phyloP scores from a whole-genome alignment of 2,888 invertebrate genomes.

The Acanthosepion esculentum region DNA sequence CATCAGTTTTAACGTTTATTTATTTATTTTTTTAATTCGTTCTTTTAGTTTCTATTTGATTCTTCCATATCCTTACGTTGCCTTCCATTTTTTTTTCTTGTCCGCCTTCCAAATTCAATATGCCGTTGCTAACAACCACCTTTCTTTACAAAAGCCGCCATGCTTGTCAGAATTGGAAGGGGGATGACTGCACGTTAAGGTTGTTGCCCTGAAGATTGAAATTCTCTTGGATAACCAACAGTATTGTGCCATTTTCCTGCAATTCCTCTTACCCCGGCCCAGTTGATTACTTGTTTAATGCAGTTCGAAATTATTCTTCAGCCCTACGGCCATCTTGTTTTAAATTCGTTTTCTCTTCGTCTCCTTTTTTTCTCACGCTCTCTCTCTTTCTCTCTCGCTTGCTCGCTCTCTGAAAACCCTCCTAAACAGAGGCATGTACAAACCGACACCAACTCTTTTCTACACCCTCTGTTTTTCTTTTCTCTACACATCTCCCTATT shows the following conservation, averaged over 20 bases:
- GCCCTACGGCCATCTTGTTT: neutral
- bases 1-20: neutral
- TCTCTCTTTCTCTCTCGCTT: neutral
- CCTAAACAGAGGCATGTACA: too few species aligned
- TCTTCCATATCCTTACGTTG: too few species aligned
- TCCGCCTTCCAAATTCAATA: neutral
- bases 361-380: neutral
- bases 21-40: neutral
- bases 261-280: neutral
- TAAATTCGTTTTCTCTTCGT: neutral
- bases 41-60: neutral
- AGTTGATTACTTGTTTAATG: neutral
- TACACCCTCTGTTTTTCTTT: too few species aligned
- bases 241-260: neutral
- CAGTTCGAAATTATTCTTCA: conserved; percentile 16
- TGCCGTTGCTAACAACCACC: neutral
- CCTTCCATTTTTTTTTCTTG: neutral
- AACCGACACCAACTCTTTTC: neutral
- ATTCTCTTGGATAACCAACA: neutral
- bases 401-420: neutral
- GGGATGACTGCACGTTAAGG: neutral
- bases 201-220: neutral
- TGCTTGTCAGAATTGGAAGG: neutral
- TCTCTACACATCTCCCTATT: neutral
- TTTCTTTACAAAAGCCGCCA: neutral